phyloP scores from a whole-genome alignment of 2,113 vertebrate species.

The Nothobranchius kuhntae region DNA sequence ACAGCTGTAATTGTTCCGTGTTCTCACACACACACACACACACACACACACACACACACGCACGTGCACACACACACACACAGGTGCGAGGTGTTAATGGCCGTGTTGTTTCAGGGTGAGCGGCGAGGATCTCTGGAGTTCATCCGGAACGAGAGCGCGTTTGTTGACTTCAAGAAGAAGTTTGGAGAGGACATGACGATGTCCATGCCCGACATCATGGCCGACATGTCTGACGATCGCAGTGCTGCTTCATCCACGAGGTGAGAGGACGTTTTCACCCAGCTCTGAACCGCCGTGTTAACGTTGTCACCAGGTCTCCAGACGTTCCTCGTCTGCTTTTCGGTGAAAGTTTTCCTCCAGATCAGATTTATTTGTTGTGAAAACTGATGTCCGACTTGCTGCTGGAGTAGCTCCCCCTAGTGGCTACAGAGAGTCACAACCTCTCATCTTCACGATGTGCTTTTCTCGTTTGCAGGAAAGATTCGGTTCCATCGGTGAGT shows the following conservation, averaged over 20 bases:
- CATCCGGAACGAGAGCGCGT: conserved; percentile 84
- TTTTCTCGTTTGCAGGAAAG: conserved; percentile 69
- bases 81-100: accelerated
- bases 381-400: not conserved
- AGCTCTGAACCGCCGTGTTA: too few relatives aligned
- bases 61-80: too few relatives aligned
- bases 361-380: too few relatives aligned
- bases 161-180: conserved; percentile 88
- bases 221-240: conserved; percentile 42
- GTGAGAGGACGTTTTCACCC: conserved; percentile 46
- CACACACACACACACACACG: too few relatives aligned
- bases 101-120: conserved; percentile 82
- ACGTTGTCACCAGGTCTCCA: too few relatives aligned
- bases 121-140: conserved; percentile 92
- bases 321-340: too few relatives aligned
- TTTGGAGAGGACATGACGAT: conserved; percentile 82
- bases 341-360: too few relatives aligned
- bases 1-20: too few relatives aligned
- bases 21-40: too few relatives aligned
- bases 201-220: conserved; percentile 82
- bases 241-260: conserved; percentile 5
- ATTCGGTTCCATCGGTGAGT: conserved; percentile 86
- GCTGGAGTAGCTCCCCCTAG: conserved; percentile 2
- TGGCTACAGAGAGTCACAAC: not conserved
- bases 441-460: not conserved